Percentiles rank a stretch among this genome's conserved stretches.
Conservation (phyloP, 2,888 invertebrate species). For the Caenorhabditis parvicauda region DNA sequence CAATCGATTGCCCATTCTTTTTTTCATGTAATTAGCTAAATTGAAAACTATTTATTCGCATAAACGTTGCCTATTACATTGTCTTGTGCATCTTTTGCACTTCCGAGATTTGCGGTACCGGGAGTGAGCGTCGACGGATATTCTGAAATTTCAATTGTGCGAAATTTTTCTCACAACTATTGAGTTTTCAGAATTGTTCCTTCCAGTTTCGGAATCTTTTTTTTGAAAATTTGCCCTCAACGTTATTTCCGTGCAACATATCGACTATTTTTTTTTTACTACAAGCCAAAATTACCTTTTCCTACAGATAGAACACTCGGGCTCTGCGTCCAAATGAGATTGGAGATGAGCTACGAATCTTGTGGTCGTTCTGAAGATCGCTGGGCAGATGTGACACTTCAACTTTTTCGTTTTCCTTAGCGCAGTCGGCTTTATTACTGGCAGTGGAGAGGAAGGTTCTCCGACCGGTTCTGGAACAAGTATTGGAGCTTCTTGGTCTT, state of each 20-base stretch:
- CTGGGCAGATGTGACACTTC: slow-evolving; percentile 27
- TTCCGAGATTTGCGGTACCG: no score
- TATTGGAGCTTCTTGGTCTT: background rate
- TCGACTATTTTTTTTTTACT: background rate
- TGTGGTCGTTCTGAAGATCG: slow-evolving; percentile 9
- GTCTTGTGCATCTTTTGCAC: no score
- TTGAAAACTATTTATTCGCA: no score
- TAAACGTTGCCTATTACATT: no score
- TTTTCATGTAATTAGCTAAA: no score
- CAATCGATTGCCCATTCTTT: no score
- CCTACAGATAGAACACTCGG: slow-evolving; percentile 68
- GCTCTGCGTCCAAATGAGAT: slow-evolving; percentile 16
- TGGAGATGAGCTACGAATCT: slow-evolving; percentile 25
- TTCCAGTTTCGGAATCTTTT: no score
- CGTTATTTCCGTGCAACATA: no score
- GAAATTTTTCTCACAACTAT: no score
- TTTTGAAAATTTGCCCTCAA: no score
- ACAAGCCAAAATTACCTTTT: slow-evolving; percentile 13
- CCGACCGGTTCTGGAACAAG: background rate
- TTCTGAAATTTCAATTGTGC: slow-evolving; percentile 81
- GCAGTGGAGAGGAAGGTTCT: background rate
- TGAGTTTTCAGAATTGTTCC: no score
- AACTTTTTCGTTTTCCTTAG: background rate
- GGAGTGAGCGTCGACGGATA: slow-evolving; percentile 78
- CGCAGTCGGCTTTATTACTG: background rate